Conservation (phyloP, 2,888 invertebrate species). For the Drosophila melanosoma region DNA sequence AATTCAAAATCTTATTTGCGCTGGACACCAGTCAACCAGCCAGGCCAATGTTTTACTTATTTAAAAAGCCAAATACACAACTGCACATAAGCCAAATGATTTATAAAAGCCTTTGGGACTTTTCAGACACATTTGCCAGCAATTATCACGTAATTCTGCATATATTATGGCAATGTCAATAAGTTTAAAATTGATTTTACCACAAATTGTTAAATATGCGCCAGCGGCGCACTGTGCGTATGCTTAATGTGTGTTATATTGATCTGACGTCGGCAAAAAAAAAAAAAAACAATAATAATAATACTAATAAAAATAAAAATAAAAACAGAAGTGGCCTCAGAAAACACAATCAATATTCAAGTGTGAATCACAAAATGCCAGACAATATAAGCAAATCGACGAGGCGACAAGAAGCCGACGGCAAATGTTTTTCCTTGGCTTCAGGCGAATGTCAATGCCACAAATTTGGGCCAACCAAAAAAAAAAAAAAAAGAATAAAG, state of each 20-base stretch:
- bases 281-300: conserved; percentile 4
- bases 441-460: conserved; percentile 78
- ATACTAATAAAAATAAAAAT: conserved; percentile 8
- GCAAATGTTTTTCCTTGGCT: conserved; percentile 77
- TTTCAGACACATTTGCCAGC: conserved; percentile 1
- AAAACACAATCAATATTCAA: conserved; percentile 50
- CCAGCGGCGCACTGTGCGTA: conserved; percentile 28
- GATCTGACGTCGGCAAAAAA: conserved; percentile 40
- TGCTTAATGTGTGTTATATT: conserved; percentile 47
- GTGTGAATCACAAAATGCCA: conserved; percentile 55
- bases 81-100: not conserved
- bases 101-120: not conserved
- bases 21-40: not conserved
- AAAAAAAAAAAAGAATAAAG: conserved; percentile 29
- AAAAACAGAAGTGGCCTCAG: conserved; percentile 29
- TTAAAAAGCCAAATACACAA: not conserved
- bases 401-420: conserved; percentile 69
- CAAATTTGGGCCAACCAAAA: conserved; percentile 68
- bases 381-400: conserved; percentile 44
- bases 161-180: not conserved
- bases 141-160: conserved; percentile 2
- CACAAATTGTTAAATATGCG: conserved; percentile 11
- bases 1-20: not conserved
- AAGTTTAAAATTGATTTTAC: conserved; percentile 40
- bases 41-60: not conserved